A percentile compares a stretch with the other conserved stretches of the same genome.
These are phyloP conservation scores for Bombus vancouverensis DNA, from an alignment of 1,140 invertebrate species.

Conservation along the genomic window DNA sequence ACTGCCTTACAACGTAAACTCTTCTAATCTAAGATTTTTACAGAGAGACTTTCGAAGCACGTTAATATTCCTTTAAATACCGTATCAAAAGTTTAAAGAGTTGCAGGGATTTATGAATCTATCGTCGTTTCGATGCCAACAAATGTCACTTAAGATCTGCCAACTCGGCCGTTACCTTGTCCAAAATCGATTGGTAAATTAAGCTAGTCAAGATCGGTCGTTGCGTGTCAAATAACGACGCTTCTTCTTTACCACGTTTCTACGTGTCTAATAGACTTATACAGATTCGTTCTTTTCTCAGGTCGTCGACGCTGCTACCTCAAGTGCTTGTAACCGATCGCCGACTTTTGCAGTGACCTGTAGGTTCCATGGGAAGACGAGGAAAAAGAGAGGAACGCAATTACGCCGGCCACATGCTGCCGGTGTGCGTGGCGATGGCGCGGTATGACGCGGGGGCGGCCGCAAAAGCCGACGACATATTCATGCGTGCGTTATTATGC, in stretches of 20 bases:
- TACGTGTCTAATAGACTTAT: fast-evolving
- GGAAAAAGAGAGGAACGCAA: conserved; percentile 65
- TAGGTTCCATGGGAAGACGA: conserved; percentile 26
- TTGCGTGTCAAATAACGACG: not conserved
- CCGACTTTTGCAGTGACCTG: conserved; percentile 44
- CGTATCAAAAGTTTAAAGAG: not conserved
- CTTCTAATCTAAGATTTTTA: too few relatives aligned
- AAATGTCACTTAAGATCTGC: fast-evolving
- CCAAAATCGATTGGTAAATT: not conserved
- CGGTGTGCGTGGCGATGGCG: conserved; percentile 23
- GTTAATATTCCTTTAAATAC: not conserved
- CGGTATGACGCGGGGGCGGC: conserved; percentile 20
- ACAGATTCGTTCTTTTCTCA: not conserved
- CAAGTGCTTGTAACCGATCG: not conserved
- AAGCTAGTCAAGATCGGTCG: too few relatives aligned
- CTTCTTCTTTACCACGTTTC: too few relatives aligned
- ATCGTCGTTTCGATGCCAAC: too few relatives aligned
- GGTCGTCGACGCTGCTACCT: not conserved
- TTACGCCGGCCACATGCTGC: conserved; percentile 66
- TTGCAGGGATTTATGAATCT: not conserved
- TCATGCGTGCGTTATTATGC: conserved; percentile 69
- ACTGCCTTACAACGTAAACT: not conserved
- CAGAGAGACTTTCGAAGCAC: too few relatives aligned
- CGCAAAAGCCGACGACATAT: conserved; percentile 70
- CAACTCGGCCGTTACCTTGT: not conserved